A percentile compares a stretch with the other conserved stretches of the same genome.
Conservation (phyloP, 2,797 vertebrate species). For the Gymnodraco acuticeps region DNA sequence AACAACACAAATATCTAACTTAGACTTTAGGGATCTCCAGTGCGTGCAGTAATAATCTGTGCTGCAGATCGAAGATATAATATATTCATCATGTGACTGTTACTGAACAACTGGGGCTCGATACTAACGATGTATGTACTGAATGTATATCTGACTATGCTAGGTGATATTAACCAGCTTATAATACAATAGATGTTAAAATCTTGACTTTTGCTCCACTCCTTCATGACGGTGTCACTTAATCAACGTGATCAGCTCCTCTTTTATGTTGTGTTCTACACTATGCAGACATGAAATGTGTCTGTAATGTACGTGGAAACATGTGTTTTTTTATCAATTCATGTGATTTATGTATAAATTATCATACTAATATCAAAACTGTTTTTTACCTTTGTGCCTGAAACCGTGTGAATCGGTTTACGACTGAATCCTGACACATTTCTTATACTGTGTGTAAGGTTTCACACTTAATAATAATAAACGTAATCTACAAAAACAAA, state of each 20-base stretch:
- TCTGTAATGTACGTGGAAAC: constrained; percentile 43
- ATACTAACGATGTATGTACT: constrained; percentile 41
- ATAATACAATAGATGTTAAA: constrained; percentile 36
- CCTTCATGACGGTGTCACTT: background rate
- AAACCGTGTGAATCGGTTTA: constrained; percentile 27
- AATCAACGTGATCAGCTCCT: constrained; percentile 13
- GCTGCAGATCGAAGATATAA: constrained; percentile 60
- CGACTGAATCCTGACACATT: constrained; percentile 38
- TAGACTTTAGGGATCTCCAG: constrained; percentile 38
- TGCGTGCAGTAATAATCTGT: constrained; percentile 49
- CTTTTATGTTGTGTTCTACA: constrained; percentile 15
- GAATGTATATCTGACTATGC: constrained; percentile 49
- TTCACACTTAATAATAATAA: constrained; percentile 50
- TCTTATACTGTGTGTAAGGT: constrained; percentile 19
- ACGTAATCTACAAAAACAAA: constrained; percentile 5
- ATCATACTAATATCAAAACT: constrained; percentile 35
- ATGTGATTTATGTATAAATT: constrained; percentile 54
- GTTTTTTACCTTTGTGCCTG: constrained; percentile 39
- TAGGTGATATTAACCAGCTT: constrained; percentile 44
- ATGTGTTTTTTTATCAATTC: constrained; percentile 35
- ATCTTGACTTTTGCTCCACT: constrained; percentile 15
- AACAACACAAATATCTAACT: background rate
- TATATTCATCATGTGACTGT: constrained; percentile 61
- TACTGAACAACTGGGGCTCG: constrained; percentile 61
- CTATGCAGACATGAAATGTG: constrained; percentile 26